Evolutionary conservation across 2,888 invertebrate species (phyloP).

Genomic region (Morpho achilles): DNA sequence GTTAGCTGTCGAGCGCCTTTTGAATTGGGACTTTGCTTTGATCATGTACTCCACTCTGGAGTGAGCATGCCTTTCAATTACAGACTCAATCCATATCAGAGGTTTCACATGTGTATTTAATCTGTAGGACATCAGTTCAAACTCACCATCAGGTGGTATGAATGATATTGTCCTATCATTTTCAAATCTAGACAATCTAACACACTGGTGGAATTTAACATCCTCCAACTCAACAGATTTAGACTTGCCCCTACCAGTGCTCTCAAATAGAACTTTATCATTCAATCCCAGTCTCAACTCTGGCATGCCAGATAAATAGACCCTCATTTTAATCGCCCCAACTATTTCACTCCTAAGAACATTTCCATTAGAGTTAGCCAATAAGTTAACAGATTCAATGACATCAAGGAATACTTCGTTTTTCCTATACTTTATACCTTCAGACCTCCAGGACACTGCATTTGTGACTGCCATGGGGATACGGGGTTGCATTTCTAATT

Average conservation of each 20-base stretch:
- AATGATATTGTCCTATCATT: slow-evolving; percentile 99
- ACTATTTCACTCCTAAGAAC: slow-evolving; percentile 98
- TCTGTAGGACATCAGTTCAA: slow-evolving; percentile 98
- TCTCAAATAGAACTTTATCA: slow-evolving; percentile 98
- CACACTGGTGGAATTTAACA: slow-evolving; percentile 99
- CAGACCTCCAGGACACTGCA: slow-evolving; percentile 99
- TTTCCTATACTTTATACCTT: slow-evolving; percentile 98
- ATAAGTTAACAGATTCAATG: slow-evolving; percentile 97
- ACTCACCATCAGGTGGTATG: slow-evolving; percentile 99
- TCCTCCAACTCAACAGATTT: slow-evolving; percentile 99
- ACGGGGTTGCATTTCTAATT: slow-evolving; percentile 95
- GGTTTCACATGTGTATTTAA: slow-evolving; percentile 98
- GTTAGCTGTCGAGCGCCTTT: slow-evolving; percentile 97
- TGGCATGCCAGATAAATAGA: slow-evolving; percentile 99
- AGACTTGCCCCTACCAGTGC: slow-evolving; percentile 97
- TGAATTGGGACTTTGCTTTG: slow-evolving; percentile 99
- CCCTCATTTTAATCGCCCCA: slow-evolving; percentile 99
- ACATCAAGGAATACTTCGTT: slow-evolving; percentile 99
- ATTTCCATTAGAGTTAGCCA: slow-evolving; percentile 98
- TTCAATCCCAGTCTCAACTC: slow-evolving; percentile 97
- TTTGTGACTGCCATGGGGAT: slow-evolving; percentile 99
- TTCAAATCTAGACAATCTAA: slow-evolving; percentile 96
- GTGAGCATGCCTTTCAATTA: slow-evolving; percentile 97
- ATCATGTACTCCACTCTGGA: slow-evolving; percentile 99
- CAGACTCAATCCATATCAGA: slow-evolving; percentile 99